Base-by-base conservation (phyloP, 2,888 invertebrate species). In the Candidula unifasciata region DNA sequence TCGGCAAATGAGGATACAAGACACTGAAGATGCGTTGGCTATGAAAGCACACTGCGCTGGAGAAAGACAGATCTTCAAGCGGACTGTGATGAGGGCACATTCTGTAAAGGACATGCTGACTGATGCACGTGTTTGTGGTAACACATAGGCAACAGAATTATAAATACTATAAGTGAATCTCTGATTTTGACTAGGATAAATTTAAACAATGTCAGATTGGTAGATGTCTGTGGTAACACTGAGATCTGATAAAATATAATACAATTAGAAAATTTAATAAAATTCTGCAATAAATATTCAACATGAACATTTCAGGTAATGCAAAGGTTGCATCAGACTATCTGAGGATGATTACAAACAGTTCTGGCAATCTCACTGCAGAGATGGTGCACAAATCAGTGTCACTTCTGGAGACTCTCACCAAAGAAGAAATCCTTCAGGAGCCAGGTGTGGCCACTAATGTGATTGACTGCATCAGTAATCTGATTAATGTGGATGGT, bases 381-480 rank as follows among this genome's bases (percentile, higher is more conserved):
- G 21, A 8, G n/a, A 24, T 76, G 54, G 24, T 76, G 57, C 0
- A 30, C 18, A 2, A 57, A 6, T 18, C 57, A 30, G 57, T 54
- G 16, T 8, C 54, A 0, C 5, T 79, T 10, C 30, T 79, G 27
- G 79, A 79, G 37, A 16, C 37, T 6, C 78, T 78, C 21, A 44
- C 35, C 27, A 60, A 0, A 27, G 54, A 60, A 35, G 78, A 78
- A 1, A 60, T 33, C 16, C 35, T 78, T 18, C 30, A 13, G 8
- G 13, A 64, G 35, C 66, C 79, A 21, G 66, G 18, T 66, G 66
- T 79, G 16, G 44, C n/a, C 10, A 27, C 33, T 2, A 79, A 79
- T 79, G 79, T 79, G 24, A 44, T 66, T n/a, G 27, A 60, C 6
- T 66, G 37, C 37, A n/a, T 66, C 27, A 79, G 24, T 37, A 64